Evolutionary conservation across 2,888 invertebrate genomes (phyloP).

Genomic region (Phyto melanocephala): DNA sequence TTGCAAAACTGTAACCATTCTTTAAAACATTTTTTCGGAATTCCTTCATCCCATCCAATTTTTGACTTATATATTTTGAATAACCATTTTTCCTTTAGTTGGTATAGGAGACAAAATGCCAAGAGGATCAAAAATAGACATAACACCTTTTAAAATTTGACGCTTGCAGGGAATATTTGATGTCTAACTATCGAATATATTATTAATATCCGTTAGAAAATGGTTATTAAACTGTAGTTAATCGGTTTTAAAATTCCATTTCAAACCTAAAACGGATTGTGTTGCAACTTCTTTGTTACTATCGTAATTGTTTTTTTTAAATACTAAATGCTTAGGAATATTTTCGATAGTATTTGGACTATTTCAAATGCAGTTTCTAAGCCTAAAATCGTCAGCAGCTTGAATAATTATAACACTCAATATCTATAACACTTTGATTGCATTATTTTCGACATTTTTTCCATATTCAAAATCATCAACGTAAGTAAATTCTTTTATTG

Average conservation of each 20-base stretch:
- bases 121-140: not conserved
- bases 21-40: too few species aligned
- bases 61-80: not conserved
- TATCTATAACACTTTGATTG: conserved; percentile 12
- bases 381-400: not conserved
- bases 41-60: too few species aligned
- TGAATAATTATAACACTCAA: conserved; percentile 41
- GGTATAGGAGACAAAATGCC: not conserved
- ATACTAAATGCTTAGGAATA: not conserved
- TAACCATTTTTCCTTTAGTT: not conserved
- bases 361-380: not conserved
- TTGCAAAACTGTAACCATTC: too few species aligned
- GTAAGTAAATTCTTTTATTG: not conserved
- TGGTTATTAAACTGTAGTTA: too few species aligned
- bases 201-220: too few species aligned
- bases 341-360: not conserved
- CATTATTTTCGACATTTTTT: conserved; percentile 26
- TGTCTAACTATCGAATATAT: not conserved
- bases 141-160: not conserved
- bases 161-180: not conserved
- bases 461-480: conserved; percentile 31
- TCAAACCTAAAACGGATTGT: too few species aligned
- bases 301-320: not conserved
- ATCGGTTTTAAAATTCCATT: too few species aligned
- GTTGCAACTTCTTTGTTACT: not conserved